Evolutionary conservation across 2,888 invertebrate species (phyloP), one percentile per base, ranked within the genome.

Genomic region (Prosopocoilus inquinatus): DNA sequence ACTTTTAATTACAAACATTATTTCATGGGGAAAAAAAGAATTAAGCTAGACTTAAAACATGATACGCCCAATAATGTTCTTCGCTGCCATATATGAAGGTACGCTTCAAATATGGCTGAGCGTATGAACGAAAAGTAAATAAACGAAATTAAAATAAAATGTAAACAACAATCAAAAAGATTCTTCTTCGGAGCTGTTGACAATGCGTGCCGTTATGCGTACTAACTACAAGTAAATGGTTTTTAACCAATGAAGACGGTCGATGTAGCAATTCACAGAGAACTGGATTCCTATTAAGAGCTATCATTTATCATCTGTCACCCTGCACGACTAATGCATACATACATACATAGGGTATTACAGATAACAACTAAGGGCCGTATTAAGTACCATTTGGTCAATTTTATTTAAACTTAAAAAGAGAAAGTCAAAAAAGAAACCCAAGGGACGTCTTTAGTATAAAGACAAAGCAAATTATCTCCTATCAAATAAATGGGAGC

Each of bases 271-370:
- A 73, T 74, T 70, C 71, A 70, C 70, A 68, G 70, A 70, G 73
- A 74, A 74, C 71, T 70, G 71, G 69, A 75, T 74, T 73, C 72
- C 74, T 73, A 75, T 75, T 75, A 74, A 71, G 70, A 72, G 70
- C 67, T 71, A 75, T 74, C 75, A 76, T 76, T 76, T 75, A 76
- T 76, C 76, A 75, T 75, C 72, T 75, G 74, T 75, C 74, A 71
- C 70, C 69, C 69, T 50, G 54, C 50, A 61, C 56, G 66, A 63
- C 67, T 67, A 68, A 67, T 71, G 68, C 67, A 70, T 70, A 68
- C 68, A 68, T 67, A 64, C 62, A 67, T 67, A 64, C 66, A 65
- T 64, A 66, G 64, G 65, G 66, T 64, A 65, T 61, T 62, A 60
- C 60, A 63, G 67, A 66, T 67, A 65, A 68, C 63, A 65, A 64